phyloP scores from a whole-genome alignment of 1,140 invertebrate genomes.

The Listronotus bonariensis region DNA sequence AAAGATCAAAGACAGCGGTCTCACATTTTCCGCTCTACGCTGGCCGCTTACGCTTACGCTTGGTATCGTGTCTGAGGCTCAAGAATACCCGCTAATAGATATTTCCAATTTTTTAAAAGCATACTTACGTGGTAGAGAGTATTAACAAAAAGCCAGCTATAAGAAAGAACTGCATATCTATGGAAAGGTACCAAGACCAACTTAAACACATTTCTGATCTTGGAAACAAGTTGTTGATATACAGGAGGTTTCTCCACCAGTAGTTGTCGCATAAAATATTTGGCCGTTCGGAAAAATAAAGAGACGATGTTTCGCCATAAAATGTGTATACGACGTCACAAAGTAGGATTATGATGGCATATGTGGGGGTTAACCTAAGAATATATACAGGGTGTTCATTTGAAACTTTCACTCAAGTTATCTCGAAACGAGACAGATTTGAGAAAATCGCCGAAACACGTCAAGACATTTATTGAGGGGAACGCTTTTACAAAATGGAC shows the following conservation, averaged over 20 bases:
- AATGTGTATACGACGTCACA: constrained; percentile 59
- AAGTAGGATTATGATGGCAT: constrained; percentile 60
- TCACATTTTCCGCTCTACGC: too few species aligned
- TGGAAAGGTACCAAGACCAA: constrained; percentile 83
- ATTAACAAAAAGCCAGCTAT: constrained; percentile 60
- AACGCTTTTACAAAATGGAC: too few species aligned
- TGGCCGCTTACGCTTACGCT: too few species aligned
- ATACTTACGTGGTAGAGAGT: constrained; percentile 61
- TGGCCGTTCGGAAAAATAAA: constrained; percentile 58
- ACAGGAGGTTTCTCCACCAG: constrained; percentile 70
- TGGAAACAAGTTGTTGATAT: constrained; percentile 65
- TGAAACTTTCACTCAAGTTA: too few species aligned
- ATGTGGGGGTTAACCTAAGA: constrained; percentile 61
- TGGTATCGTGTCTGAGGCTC: too few species aligned
- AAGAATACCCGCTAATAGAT: too few species aligned
- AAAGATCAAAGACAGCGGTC: too few species aligned
- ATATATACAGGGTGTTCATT: too few species aligned
- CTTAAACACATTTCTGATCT: constrained; percentile 68
- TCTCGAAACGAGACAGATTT: too few species aligned
- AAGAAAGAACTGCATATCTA: constrained; percentile 80
- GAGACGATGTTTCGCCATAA: constrained; percentile 58
- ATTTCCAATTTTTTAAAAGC: too few species aligned
- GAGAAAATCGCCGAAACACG: too few species aligned
- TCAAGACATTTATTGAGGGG: too few species aligned
- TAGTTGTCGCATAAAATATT: constrained; percentile 61